Evolutionary conservation across 2,797 vertebrate genomes (phyloP).

Genomic region (Sphenodon punctatus): DNA sequence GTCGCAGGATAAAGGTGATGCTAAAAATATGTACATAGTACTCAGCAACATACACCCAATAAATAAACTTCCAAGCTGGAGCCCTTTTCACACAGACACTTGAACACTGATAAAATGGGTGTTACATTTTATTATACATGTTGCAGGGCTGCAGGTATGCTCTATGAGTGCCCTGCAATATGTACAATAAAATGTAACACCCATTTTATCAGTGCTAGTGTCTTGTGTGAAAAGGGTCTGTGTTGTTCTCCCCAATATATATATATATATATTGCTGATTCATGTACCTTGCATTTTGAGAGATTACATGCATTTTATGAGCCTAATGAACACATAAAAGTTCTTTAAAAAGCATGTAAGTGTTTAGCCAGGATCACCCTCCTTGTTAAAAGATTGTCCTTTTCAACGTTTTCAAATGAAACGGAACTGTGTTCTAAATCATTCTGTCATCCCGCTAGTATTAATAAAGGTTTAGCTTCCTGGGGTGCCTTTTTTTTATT

Average conservation of each 20-base stretch:
- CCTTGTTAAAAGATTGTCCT: slow-evolving; percentile 21
- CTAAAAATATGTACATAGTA: too few species aligned
- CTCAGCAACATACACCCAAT: too few species aligned
- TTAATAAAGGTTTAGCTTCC: slow-evolving; percentile 54
- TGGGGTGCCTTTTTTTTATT: slow-evolving; percentile 44
- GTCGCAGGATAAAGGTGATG: too few species aligned
- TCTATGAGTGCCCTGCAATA: too few species aligned
- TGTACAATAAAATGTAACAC: too few species aligned
- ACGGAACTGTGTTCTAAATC: slow-evolving; percentile 40
- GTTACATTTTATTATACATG: too few species aligned
- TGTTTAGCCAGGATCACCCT: slow-evolving; percentile 16
- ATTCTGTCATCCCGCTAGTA: slow-evolving; percentile 48
- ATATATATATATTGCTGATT: neutral
- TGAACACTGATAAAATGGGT: too few species aligned
- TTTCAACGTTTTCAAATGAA: slow-evolving; percentile 42
- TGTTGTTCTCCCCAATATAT: too few species aligned
- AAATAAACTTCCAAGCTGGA: neutral
- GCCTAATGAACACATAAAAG: neutral
- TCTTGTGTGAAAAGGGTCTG: too few species aligned
- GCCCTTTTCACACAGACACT: too few species aligned
- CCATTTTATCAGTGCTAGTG: too few species aligned
- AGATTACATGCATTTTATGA: neutral
- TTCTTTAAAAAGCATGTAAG: slow-evolving; percentile 2
- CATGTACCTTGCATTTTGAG: neutral
- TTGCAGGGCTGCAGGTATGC: too few species aligned